Evolutionary conservation across 2,888 invertebrate genomes (phyloP).

Genomic region (Ethmia dodecea): DNA sequence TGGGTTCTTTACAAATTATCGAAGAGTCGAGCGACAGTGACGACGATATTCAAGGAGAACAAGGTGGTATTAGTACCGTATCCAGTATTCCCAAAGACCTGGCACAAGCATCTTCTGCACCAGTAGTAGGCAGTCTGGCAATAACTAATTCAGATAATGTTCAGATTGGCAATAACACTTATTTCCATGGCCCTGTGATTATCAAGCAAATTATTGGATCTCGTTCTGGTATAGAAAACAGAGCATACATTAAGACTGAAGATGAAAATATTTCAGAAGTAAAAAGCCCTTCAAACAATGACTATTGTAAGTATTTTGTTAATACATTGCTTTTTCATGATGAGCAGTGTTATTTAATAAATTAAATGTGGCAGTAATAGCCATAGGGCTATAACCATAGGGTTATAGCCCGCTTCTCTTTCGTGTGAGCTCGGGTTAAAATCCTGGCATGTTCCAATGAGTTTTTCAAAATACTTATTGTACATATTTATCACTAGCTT

Average conservation of each 20-base stretch:
- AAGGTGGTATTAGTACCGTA: constrained; percentile 23
- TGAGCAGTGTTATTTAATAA: no score
- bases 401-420: no score
- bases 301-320: not conserved
- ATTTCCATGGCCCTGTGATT: constrained; percentile 86
- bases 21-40: constrained; percentile 40
- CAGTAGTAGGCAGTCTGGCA: constrained; percentile 77
- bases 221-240: constrained; percentile 49
- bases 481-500: no score
- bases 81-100: constrained; percentile 34
- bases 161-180: constrained; percentile 84
- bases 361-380: no score
- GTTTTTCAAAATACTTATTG: no score
- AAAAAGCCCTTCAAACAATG: not conserved
- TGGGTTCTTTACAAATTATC: constrained; percentile 50
- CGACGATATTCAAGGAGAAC: constrained; percentile 24
- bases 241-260: constrained; percentile 42
- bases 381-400: no score
- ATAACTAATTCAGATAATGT: constrained; percentile 84
- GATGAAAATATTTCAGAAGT: constrained; percentile 24
- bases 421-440: no score
- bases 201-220: constrained; percentile 84
- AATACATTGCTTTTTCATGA: no score
- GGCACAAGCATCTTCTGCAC: constrained; percentile 30
- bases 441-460: no score